Conservation (phyloP, 1,140 invertebrate genomes). For the Physella acuta region DNA sequence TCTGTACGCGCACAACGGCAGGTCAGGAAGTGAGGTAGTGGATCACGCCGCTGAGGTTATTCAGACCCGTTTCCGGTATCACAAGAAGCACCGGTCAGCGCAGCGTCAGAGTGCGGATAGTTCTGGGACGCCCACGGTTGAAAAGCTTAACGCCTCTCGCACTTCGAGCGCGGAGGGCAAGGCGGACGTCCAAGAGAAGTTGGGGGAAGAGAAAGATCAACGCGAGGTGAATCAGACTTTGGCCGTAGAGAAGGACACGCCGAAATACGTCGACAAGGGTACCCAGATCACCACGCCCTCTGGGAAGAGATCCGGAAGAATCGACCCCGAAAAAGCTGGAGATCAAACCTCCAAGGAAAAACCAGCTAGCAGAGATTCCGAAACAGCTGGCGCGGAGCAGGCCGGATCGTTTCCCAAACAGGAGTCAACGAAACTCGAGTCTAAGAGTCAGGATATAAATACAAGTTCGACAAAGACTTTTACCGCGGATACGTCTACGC, state of each 20-base stretch:
- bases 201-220: not conserved
- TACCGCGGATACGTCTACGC: not conserved
- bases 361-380: not conserved
- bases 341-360: not conserved
- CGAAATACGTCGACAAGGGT: not conserved
- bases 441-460: not conserved
- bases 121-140: constrained; percentile 15
- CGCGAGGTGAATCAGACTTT: not conserved
- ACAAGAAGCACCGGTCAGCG: constrained; percentile 32
- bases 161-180: not conserved
- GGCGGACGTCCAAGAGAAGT: not conserved
- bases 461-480: not conserved
- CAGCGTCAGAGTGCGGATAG: constrained; percentile 25
- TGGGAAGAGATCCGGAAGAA: too few relatives aligned
- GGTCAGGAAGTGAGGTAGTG: not conserved
- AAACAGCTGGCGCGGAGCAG: not conserved
- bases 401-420: not conserved
- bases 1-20: constrained; percentile 84
- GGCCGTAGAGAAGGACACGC: not conserved
- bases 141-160: not conserved
- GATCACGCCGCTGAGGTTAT: constrained; percentile 40
- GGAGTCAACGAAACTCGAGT: not conserved
- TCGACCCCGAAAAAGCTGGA: not conserved
- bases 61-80: constrained; percentile 32
- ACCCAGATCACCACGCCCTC: not conserved